Percentiles rank a stretch among this genome's conserved stretches.
Conservation (phyloP, 2,888 invertebrate species). For the Chymomyza fuscimana region DNA sequence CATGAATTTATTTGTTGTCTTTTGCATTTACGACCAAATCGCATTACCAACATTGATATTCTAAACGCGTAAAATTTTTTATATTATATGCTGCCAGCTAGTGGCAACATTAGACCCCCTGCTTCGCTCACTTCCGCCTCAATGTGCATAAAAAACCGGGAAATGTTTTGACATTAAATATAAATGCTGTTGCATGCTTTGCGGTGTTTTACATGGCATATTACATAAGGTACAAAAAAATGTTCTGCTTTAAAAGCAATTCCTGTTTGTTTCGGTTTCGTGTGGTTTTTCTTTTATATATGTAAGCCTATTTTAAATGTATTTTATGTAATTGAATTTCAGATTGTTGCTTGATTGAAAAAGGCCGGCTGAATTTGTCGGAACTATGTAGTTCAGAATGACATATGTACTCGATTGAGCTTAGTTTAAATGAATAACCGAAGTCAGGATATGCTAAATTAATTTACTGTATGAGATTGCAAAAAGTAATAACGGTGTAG, state of each 20-base stretch:
- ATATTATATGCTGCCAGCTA: constrained; percentile 17
- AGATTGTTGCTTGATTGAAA: not conserved
- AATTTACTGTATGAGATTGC: not conserved
- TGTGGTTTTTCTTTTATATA: constrained; percentile 3
- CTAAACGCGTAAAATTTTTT: constrained; percentile 68
- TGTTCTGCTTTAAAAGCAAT: not conserved
- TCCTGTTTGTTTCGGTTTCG: constrained; percentile 11
- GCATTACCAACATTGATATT: constrained; percentile 68
- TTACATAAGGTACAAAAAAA: not conserved
- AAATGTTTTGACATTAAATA: constrained; percentile 57
- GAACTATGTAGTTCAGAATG: not conserved
- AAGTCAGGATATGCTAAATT: not conserved
- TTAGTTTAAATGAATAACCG: not conserved
- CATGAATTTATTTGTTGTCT: constrained; percentile 54
- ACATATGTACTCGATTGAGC: not conserved
- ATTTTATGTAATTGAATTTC: constrained; percentile 10
- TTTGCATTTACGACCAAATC: constrained; percentile 62
- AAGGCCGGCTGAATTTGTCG: too few relatives aligned
- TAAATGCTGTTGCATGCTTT: constrained; percentile 41
- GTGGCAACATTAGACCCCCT: not conserved
- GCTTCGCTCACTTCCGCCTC: constrained; percentile 2
- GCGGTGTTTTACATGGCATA: not conserved
- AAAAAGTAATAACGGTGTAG: not conserved
- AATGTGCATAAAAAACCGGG: constrained; percentile 45
- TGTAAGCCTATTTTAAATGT: not conserved